These are phyloP conservation scores for Centropristis striata DNA, from an alignment of 2,113 vertebrate species.

Conservation along the genomic window DNA sequence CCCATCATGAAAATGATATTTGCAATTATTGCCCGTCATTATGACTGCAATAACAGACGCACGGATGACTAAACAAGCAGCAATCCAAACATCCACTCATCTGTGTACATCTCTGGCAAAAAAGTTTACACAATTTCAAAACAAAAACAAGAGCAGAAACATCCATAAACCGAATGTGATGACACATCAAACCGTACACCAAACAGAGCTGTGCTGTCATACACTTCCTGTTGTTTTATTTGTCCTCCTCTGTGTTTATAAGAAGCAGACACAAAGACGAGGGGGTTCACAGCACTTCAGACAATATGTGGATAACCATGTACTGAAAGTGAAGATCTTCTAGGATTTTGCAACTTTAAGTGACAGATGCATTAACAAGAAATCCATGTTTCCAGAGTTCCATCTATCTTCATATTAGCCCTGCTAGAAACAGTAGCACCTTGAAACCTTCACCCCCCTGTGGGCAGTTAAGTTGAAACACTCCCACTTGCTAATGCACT, in stretches of 20 bases:
- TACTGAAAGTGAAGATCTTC: constrained; percentile 3
- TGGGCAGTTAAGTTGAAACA: constrained; percentile 20
- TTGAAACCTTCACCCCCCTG: constrained; percentile 10
- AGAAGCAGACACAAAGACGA: constrained; percentile 75
- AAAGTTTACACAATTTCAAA: constrained; percentile 85
- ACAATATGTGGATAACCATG: constrained; percentile 51
- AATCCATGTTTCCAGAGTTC: constrained; percentile 25
- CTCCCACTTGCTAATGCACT: constrained; percentile 38
- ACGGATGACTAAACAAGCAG: constrained; percentile 81
- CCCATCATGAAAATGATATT: constrained; percentile 72
- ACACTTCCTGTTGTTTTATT: constrained; percentile 85
- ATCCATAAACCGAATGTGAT: constrained; percentile 80
- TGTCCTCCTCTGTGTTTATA: constrained; percentile 76
- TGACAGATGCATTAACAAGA: constrained; percentile 16
- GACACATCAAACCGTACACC: constrained; percentile 81
- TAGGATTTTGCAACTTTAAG: constrained; percentile 9
- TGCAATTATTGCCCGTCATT: constrained; percentile 79
- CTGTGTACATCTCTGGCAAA: constrained; percentile 85
- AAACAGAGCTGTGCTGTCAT: constrained; percentile 76
- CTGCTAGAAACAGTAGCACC: not conserved
- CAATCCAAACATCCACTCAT: constrained; percentile 83
- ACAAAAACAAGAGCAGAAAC: constrained; percentile 83
- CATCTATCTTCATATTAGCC: constrained; percentile 29
- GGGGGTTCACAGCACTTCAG: constrained; percentile 8
- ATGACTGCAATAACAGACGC: constrained; percentile 82